Percentiles rank a stretch among this genome's conserved stretches.
phyloP scores from a whole-genome alignment of 2,888 invertebrate genomes.

The Cacoxenus indagator region DNA sequence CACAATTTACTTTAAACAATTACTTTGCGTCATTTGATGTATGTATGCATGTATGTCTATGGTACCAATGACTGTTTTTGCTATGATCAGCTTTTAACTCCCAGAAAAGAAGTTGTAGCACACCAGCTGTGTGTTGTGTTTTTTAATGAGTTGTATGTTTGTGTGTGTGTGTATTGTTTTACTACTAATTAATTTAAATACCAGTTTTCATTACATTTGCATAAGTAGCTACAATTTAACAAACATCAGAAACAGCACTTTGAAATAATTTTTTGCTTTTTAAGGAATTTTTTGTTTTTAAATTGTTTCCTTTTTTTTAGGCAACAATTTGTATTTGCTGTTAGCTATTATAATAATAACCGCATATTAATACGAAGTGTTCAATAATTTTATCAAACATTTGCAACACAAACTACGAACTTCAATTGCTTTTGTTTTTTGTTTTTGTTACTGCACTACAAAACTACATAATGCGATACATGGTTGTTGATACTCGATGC shows the following conservation, averaged over 20 bases:
- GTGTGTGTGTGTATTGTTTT: slow-evolving; percentile 22
- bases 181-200: slow-evolving; percentile 29
- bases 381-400: slow-evolving; percentile 6
- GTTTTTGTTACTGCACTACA: slow-evolving; percentile 26
- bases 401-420: slow-evolving; percentile 18
- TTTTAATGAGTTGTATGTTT: slow-evolving; percentile 21
- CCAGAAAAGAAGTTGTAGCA: no score
- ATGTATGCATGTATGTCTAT: slow-evolving; percentile 2
- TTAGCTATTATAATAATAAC: not conserved
- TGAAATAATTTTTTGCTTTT: no score
- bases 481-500: slow-evolving; percentile 7
- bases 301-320: not conserved
- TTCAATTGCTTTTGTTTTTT: slow-evolving; percentile 32
- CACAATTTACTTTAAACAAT: not conserved
- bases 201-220: slow-evolving; percentile 35
- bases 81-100: no score
- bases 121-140: not conserved
- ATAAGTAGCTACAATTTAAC: slow-evolving; percentile 52
- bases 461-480: slow-evolving; percentile 16
- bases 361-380: not conserved
- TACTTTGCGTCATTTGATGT: not conserved
- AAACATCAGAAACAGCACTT: slow-evolving; percentile 39
- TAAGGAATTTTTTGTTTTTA: slow-evolving; percentile 1
- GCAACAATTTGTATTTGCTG: not conserved
- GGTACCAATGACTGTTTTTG: no score